Conservation (phyloP, 1,140 invertebrate genomes). For the Ostrea denselamellosa region DNA sequence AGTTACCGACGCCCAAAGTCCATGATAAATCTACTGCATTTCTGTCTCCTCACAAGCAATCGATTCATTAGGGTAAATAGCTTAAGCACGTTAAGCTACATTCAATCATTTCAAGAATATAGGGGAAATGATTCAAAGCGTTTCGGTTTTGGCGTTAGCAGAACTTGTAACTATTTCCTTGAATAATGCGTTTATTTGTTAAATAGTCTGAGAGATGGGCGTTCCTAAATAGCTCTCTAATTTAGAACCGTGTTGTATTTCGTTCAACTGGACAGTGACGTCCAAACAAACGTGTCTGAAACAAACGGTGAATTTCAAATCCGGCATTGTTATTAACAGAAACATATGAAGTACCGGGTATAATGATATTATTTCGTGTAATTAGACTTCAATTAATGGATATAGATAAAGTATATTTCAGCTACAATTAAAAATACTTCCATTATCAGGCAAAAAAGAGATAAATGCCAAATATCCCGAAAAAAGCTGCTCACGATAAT, state of each 20-base stretch:
- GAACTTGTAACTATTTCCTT: neutral
- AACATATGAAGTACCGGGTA: neutral
- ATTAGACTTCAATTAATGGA: neutral
- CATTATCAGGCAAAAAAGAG: neutral
- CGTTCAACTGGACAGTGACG: neutral
- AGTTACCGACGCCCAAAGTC: constrained; percentile 38
- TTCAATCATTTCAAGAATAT: constrained; percentile 37
- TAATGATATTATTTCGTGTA: neutral
- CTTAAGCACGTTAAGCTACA: constrained; percentile 2
- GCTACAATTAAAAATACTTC: neutral
- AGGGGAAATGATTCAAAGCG: neutral
- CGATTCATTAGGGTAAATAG: constrained; percentile 32
- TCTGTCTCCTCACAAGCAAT: neutral
- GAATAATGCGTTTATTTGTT: neutral
- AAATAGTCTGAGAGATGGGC: neutral
- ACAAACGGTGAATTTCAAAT: neutral
- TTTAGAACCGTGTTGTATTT: neutral
- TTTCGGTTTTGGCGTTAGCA: neutral
- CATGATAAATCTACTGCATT: constrained; percentile 21
- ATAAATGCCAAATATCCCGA: neutral
- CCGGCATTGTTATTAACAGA: neutral
- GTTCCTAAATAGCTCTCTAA: neutral
- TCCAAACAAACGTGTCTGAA: neutral
- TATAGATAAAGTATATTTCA: neutral
- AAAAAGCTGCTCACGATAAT: neutral